Percentiles rank a stretch among this genome's conserved stretches.
Conservation (phyloP, 2,888 invertebrate genomes). For the Apotomis turbidana region DNA sequence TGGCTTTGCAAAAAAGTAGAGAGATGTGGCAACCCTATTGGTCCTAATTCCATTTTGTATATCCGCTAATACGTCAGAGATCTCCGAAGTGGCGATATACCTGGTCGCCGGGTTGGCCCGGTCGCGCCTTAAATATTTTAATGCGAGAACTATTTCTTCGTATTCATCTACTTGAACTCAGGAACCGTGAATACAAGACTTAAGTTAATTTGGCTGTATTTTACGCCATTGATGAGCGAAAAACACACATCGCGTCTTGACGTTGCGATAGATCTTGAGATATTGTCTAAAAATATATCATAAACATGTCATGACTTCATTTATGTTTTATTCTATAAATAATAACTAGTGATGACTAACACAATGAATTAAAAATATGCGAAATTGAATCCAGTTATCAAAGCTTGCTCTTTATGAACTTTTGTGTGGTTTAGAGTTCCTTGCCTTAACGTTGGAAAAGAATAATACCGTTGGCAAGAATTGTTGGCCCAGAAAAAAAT, state of each 20-base stretch:
- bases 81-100: too few species aligned
- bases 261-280: constrained; percentile 18
- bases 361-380: constrained; percentile 9
- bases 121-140: constrained; percentile 1
- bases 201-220: constrained; percentile 11
- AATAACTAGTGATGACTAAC: constrained; percentile 3
- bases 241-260: constrained; percentile 4
- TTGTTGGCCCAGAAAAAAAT: too few species aligned
- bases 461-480: too few species aligned
- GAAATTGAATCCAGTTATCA: constrained; percentile 16
- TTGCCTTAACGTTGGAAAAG: too few species aligned
- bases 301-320: not conserved
- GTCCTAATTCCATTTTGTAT: too few species aligned
- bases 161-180: not conserved
- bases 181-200: not conserved
- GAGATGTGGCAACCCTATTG: too few species aligned
- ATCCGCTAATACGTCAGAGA: too few species aligned
- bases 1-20: too few species aligned
- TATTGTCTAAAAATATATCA: not conserved
- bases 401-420: not conserved
- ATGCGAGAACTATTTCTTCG: not conserved
- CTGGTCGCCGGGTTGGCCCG: too few species aligned
- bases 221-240: constrained; percentile 23
- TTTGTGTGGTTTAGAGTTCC: not conserved
- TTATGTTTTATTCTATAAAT: not conserved